Conservation (phyloP, 1,140 invertebrate species). For the Panulirus ornatus region DNA sequence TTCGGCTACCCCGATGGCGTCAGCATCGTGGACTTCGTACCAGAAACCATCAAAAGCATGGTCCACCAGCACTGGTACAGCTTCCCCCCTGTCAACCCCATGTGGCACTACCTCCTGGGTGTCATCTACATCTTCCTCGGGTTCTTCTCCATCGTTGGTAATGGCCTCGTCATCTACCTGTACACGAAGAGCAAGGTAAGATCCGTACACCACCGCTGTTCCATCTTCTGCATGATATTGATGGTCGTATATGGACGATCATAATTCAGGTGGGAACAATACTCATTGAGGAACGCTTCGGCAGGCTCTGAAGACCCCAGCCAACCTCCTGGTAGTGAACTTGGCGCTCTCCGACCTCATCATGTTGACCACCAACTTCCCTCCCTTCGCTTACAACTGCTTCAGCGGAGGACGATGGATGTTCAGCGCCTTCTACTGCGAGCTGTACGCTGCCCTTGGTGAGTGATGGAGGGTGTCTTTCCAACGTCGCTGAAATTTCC, state of each 20-base stretch:
- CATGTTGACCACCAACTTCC: constrained; percentile 83
- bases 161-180: constrained; percentile 92
- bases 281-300: neutral
- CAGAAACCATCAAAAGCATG: constrained; percentile 76
- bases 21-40: constrained; percentile 67
- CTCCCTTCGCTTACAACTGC: constrained; percentile 91
- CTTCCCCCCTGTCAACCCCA: constrained; percentile 77
- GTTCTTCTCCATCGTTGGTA: constrained; percentile 80
- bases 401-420: constrained; percentile 77
- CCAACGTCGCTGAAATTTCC: too few species aligned
- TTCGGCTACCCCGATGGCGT: constrained; percentile 49
- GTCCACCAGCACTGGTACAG: constrained; percentile 77
- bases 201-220: too few species aligned
- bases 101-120: constrained; percentile 79
- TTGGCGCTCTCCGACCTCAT: constrained; percentile 92
- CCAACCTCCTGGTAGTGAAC: constrained; percentile 91
- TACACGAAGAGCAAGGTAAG: constrained; percentile 84
- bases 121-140: constrained; percentile 79
- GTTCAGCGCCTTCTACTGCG: constrained; percentile 87
- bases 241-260: too few species aligned
- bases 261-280: neutral
- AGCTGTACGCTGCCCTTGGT: constrained; percentile 88
- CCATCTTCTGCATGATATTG: too few species aligned
- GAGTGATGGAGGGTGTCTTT: neutral
- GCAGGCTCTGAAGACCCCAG: constrained; percentile 87